These are phyloP conservation scores for Eledone cirrhosa DNA, from an alignment of 2,888 invertebrate species.

Conservation along the genomic window DNA sequence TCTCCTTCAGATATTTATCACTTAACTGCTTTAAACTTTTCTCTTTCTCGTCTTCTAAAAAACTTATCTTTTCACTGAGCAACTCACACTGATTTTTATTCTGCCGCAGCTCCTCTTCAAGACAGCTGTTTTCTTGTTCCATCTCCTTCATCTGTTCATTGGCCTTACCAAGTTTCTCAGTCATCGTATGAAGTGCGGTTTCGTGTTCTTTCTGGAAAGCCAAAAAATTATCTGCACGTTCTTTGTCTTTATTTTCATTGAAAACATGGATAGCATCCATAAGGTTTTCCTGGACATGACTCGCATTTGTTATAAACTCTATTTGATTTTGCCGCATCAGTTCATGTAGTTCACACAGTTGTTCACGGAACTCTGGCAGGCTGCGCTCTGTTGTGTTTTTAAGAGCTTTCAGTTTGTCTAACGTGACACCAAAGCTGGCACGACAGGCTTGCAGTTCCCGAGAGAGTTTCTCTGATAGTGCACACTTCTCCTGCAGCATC, in stretches of 20 bases:
- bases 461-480: conserved; percentile 27
- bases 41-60: conserved; percentile 63
- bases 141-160: conserved; percentile 15
- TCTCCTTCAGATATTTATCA: conserved; percentile 44
- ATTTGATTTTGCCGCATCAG: conserved; percentile 5
- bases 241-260: conserved; percentile 1
- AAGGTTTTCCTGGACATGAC: neutral
- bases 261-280: conserved; percentile 7
- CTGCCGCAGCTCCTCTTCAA: conserved; percentile 34
- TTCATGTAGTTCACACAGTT: conserved; percentile 9
- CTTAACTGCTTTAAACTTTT: conserved; percentile 69
- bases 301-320: neutral
- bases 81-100: conserved; percentile 35
- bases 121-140: neutral
- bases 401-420: conserved; percentile 24
- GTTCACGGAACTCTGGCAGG: conserved; percentile 12
- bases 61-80: conserved; percentile 39
- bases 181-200: neutral
- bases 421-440: conserved; percentile 1
- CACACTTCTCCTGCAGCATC: conserved; percentile 31
- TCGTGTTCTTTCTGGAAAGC: conserved; percentile 24
- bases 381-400: conserved; percentile 23
- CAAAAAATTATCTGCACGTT: conserved; percentile 17
- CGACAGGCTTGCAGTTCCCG: conserved; percentile 25
- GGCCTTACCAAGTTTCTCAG: conserved; percentile 24